A percentile compares a stretch with the other conserved stretches of the same genome.
These are phyloP conservation scores for Telmatherina bonti DNA, from an alignment of 2,797 vertebrate genomes.

Conservation along the genomic window DNA sequence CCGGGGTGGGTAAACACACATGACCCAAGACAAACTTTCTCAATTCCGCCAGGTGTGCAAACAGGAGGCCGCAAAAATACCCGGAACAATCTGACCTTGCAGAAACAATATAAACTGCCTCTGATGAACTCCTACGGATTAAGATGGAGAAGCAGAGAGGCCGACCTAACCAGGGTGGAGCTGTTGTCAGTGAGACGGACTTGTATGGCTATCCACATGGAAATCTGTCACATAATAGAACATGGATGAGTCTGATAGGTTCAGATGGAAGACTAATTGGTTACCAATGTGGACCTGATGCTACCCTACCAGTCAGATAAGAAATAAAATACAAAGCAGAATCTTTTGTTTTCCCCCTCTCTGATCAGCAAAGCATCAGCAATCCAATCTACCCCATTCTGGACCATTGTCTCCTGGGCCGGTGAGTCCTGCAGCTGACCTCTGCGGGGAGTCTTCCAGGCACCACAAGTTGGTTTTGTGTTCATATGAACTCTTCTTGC, in stretches of 20 bases:
- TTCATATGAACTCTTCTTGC: conserved; percentile 71
- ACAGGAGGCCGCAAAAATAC: conserved; percentile 78
- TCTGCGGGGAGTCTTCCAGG: conserved; percentile 78
- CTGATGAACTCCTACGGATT: conserved; percentile 64
- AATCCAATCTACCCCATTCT: conserved; percentile 47
- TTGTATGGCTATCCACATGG: conserved; percentile 14
- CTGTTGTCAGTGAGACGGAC: conserved; percentile 28
- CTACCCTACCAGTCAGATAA: conserved; percentile 58
- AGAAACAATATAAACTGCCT: conserved; percentile 75
- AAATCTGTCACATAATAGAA: conserved; percentile 45
- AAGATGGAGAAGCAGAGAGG: conserved; percentile 32
- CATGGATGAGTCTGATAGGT: conserved; percentile 40
- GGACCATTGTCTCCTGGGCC: conserved; percentile 71
- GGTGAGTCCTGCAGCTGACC: conserved; percentile 67
- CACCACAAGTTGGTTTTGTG: conserved; percentile 74
- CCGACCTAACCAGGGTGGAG: conserved; percentile 26
- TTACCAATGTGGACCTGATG: conserved; percentile 23
- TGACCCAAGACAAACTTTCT: conserved; percentile 84
- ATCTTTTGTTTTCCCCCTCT: conserved; percentile 45
- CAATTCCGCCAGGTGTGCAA: conserved; percentile 83
- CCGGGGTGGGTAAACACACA: conserved; percentile 79
- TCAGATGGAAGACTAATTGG: conserved; percentile 49
- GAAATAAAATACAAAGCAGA: conserved; percentile 51
- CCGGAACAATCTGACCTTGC: conserved; percentile 75
- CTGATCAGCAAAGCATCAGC: conserved; percentile 22